These are phyloP conservation scores for Dynastes grantii DNA, from an alignment of 2,888 invertebrate genomes.

Conservation along the genomic window DNA sequence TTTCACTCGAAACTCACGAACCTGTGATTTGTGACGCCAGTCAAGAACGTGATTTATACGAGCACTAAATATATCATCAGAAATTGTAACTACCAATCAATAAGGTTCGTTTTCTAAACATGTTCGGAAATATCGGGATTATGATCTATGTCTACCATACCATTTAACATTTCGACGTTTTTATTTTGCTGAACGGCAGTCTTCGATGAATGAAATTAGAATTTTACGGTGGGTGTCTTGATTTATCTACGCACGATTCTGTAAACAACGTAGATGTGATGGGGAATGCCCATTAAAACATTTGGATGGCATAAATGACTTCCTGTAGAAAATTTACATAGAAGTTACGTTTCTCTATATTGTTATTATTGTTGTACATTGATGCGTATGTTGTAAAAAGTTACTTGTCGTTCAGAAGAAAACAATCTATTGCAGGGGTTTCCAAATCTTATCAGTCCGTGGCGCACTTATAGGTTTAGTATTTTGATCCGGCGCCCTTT, in stretches of 20 bases:
- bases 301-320: not conserved
- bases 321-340: not conserved
- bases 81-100: constrained; percentile 42
- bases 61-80: constrained; percentile 45
- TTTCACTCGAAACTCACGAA: constrained; percentile 24
- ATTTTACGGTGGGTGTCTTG: constrained; percentile 28
- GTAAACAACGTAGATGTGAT: constrained; percentile 2
- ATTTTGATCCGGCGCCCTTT: too few relatives aligned
- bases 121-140: constrained; percentile 34
- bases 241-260: constrained; percentile 25
- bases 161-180: constrained; percentile 6
- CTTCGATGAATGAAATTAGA: constrained; percentile 5
- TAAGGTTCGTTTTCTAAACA: constrained; percentile 41
- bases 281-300: constrained; percentile 17
- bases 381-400: too few relatives aligned
- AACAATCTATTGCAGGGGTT: too few relatives aligned
- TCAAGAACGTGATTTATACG: constrained; percentile 28
- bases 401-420: too few relatives aligned
- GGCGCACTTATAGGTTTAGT: too few relatives aligned
- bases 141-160: constrained; percentile 15
- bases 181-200: not conserved
- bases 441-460: too few relatives aligned
- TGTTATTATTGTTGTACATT: too few relatives aligned
- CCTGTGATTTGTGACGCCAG: not conserved
- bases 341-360: too few relatives aligned